Evolutionary conservation across 2,797 vertebrate species (phyloP).

Genomic region (Dryobates pubescens): DNA sequence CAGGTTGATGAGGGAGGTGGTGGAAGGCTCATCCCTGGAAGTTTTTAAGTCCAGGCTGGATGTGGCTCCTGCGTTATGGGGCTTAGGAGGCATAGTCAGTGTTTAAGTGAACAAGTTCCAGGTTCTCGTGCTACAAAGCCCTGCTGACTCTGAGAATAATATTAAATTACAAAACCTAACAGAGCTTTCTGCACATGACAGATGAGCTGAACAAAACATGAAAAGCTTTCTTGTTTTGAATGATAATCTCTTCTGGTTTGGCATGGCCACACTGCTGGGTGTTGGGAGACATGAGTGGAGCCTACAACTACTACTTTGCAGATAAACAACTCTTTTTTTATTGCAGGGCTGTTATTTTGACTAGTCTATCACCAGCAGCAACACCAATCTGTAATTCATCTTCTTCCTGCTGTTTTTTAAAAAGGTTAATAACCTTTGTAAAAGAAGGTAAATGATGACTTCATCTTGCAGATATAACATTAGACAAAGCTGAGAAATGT

Average conservation of each 20-base stretch:
- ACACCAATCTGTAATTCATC: neutral
- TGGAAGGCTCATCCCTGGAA: too few relatives aligned
- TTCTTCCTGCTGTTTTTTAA: neutral
- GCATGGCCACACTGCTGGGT: fast-evolving
- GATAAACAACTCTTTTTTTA: neutral
- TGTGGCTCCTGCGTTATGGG: neutral
- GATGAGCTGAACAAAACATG: neutral
- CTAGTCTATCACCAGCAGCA: neutral
- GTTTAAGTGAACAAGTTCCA: neutral
- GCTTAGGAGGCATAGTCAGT: neutral
- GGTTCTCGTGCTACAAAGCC: neutral
- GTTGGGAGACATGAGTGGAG: neutral
- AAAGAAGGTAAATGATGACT: neutral
- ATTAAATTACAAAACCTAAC: neutral
- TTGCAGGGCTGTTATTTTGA: neutral
- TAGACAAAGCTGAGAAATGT: neutral
- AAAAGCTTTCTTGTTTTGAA: neutral
- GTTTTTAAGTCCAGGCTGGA: too few relatives aligned
- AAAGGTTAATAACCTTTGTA: neutral
- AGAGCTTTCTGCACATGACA: neutral
- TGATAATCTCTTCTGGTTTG: neutral
- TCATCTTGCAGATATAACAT: neutral
- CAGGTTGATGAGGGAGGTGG: too few relatives aligned
- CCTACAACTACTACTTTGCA: neutral
- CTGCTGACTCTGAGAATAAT: neutral